A percentile compares a stretch with the other conserved stretches of the same genome.
Conservation (phyloP, 2,113 vertebrate species). For the Todiramphus chloris region DNA sequence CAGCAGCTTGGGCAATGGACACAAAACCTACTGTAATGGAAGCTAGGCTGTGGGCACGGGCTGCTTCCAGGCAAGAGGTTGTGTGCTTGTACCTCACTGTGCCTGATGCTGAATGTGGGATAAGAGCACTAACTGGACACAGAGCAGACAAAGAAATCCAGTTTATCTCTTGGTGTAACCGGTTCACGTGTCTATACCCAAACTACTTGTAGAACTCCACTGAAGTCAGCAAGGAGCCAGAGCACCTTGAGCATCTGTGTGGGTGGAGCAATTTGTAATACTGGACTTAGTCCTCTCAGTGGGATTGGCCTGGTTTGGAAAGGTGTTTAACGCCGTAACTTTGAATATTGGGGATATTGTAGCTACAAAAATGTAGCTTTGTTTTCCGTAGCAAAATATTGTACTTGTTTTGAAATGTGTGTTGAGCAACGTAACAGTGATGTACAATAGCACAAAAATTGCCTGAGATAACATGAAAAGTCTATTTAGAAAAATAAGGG, state of each 20-base stretch:
- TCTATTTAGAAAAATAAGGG: background rate
- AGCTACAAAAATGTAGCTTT: slow-evolving; percentile 55
- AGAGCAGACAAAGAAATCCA: background rate
- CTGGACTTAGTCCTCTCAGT: background rate
- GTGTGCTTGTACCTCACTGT: background rate
- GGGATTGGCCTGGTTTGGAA: slow-evolving; percentile 4
- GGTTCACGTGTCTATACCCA: background rate
- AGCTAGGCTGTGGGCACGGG: background rate
- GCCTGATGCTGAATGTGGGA: background rate
- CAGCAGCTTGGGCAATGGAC: slow-evolving; percentile 17
- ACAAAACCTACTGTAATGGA: slow-evolving; percentile 36
- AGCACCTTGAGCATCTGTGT: background rate
- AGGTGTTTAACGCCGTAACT: slow-evolving; percentile 30
- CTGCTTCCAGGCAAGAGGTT: slow-evolving; percentile 9
- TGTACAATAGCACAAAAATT: slow-evolving; percentile 48
- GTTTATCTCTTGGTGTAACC: background rate
- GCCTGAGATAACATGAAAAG: background rate
- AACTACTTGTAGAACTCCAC: slow-evolving; percentile 25
- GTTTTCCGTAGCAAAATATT: slow-evolving; percentile 56
- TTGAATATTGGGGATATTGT: slow-evolving; percentile 59
- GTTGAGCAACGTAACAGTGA: slow-evolving; percentile 23
- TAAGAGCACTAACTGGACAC: background rate
- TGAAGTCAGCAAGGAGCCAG: background rate
- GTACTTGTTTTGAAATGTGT: slow-evolving; percentile 56
- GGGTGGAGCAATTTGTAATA: background rate